Base-by-base conservation (phyloP, 2,888 invertebrate species). In the Hipparchia sbordonii region DNA sequence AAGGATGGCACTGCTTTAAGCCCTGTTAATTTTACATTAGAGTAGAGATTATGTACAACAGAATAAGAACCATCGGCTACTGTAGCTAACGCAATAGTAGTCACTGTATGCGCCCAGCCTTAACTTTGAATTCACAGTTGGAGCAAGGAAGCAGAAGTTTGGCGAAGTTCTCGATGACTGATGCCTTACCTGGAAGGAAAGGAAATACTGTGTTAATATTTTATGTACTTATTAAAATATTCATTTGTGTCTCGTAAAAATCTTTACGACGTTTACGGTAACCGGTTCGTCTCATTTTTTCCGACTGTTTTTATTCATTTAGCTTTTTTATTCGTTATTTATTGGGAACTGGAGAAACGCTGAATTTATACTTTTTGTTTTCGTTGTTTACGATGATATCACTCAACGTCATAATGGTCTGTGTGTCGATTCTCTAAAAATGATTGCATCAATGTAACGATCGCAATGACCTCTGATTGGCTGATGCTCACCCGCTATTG, bases 111-210 rank as follows among this genome's bases (percentile, higher is more conserved):
- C 39, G 39, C 13, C 57, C 57, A 57, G 57, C 57, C 66, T 48
- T 71, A 71, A 80, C 83, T 85, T 84, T 84, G 83, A 84, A 83
- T 83, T 82, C 82, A 80, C 79, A 81, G 82, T 78, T 80, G 81
- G 80, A 82, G 78, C 78, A 78, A 76, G 23, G 54, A 62, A 62
- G 46, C 13, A 77, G 78, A 67, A 62, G 61, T 70, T 65, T 33
- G 48, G 65, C 61, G 46, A 60, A 67, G 13, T 71, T 74, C n/a
- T 45, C 54, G 60, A 72, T 63, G 70, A 75, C 71, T 70, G 75
- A 74, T 71, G 76, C 57, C 79, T 78, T 82, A 82, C 82, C 82
- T 83, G 82, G 67, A 76, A 78, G 48, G 61, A 75, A 74, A 70
- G 67, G 74, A 46, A 67, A 73, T 54, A 74, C 68, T 67, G 23